Evolutionary conservation across 2,888 invertebrate species (phyloP).

Genomic region (Diarsia dahlii): DNA sequence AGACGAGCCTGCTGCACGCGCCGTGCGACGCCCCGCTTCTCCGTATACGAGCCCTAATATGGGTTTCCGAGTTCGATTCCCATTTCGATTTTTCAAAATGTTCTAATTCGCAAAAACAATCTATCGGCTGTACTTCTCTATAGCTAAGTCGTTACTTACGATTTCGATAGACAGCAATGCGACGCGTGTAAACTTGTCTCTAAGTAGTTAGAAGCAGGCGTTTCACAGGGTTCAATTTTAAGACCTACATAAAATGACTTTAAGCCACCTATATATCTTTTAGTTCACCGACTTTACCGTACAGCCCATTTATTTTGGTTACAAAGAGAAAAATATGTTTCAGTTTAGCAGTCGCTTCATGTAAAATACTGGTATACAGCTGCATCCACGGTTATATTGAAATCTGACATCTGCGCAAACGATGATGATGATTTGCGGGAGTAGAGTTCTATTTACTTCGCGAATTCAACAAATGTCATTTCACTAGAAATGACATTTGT

Average conservation of each 20-base stretch:
- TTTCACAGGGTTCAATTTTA: constrained; percentile 6
- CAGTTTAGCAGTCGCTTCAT: neutral
- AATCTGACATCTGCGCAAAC: too few relatives aligned
- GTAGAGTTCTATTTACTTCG: too few relatives aligned
- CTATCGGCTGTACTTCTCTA: neutral
- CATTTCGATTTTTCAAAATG: neutral
- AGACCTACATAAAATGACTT: neutral
- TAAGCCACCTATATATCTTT: neutral
- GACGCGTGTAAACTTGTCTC: neutral
- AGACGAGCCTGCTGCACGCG: too few relatives aligned
- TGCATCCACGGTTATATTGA: neutral
- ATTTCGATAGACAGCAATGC: constrained; percentile 4
- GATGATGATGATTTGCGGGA: too few relatives aligned
- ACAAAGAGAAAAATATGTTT: neutral
- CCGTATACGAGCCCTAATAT: too few relatives aligned
- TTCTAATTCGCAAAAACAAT: neutral
- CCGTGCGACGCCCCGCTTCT: too few relatives aligned
- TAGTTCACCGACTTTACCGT: neutral
- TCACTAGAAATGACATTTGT: too few relatives aligned
- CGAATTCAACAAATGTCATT: too few relatives aligned
- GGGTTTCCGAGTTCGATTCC: neutral
- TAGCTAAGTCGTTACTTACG: neutral
- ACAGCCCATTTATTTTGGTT: neutral
- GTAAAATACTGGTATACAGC: neutral
- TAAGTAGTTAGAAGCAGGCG: neutral